Evolutionary conservation across 1,140 invertebrate genomes (phyloP).

Genomic region (Drosophila parvula): DNA sequence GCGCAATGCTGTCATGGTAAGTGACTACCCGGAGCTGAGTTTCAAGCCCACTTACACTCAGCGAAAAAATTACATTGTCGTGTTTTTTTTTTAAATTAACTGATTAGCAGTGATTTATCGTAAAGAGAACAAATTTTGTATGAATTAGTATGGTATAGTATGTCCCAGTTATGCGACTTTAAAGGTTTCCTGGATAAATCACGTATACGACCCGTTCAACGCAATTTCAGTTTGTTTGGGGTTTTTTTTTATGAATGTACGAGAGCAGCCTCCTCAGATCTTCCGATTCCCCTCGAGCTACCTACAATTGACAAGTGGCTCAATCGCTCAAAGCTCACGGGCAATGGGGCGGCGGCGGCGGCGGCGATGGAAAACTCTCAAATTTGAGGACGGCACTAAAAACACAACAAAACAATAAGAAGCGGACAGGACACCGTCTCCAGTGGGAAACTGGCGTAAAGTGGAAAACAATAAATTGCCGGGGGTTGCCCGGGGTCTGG

Average conservation of each 20-base stretch:
- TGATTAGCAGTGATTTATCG: too few species aligned
- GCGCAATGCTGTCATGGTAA: conserved; percentile 94
- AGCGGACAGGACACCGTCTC: conserved; percentile 34
- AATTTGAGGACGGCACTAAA: conserved; percentile 62
- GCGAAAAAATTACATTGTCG: background rate
- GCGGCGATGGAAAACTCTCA: conserved; percentile 21
- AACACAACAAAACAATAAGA: conserved; percentile 64
- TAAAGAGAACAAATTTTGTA: too few species aligned
- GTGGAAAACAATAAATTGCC: conserved; percentile 79
- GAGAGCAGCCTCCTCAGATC: background rate
- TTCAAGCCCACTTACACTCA: background rate
- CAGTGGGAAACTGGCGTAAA: conserved; percentile 61
- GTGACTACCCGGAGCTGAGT: conserved; percentile 56
- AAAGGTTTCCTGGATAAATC: background rate
- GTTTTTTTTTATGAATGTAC: conserved; percentile 13
- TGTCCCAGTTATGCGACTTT: too few species aligned
- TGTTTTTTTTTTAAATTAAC: background rate
- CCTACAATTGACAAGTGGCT: conserved; percentile 71
- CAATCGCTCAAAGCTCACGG: conserved; percentile 64
- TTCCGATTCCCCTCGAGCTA: conserved; percentile 14
- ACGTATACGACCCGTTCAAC: conserved; percentile 1
- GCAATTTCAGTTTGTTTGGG: background rate
- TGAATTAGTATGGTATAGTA: too few species aligned
- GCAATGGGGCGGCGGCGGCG: background rate
- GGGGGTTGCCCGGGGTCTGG: conserved; percentile 30